A percentile compares a stretch with the other conserved stretches of the same genome.
Evolutionary conservation across 2,888 invertebrate genomes (phyloP).

Genomic region (Plebejus anna): DNA sequence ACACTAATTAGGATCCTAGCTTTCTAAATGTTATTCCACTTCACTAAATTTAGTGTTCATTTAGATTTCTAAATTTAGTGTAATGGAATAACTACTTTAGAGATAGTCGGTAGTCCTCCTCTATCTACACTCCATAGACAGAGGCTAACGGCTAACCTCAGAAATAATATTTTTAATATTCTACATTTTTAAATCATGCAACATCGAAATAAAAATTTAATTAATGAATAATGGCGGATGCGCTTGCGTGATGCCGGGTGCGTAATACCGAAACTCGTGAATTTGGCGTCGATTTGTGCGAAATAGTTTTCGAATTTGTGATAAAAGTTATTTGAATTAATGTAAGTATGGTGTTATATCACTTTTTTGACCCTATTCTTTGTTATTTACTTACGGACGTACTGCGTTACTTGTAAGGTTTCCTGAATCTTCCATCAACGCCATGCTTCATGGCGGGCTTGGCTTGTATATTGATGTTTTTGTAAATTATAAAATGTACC

Average conservation of each 20-base stretch:
- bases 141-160: no score
- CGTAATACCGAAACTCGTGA: constrained; percentile 68
- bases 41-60: no score
- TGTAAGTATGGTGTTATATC: constrained; percentile 41
- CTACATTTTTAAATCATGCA: not conserved
- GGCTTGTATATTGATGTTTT: constrained; percentile 51
- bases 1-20: no score
- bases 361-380: constrained; percentile 7
- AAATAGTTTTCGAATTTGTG: constrained; percentile 49
- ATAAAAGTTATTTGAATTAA: constrained; percentile 32
- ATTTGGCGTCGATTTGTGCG: constrained; percentile 66
- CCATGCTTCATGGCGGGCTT: constrained; percentile 69
- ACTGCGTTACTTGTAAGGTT: constrained; percentile 39
- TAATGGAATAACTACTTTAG: no score
- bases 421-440: constrained; percentile 67
- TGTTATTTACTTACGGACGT: constrained; percentile 27
- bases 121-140: no score
- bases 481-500: not conserved
- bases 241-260: constrained; percentile 80
- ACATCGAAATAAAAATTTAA: constrained; percentile 35
- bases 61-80: no score
- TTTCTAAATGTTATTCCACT: no score
- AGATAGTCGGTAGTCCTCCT: no score
- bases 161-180: no score
- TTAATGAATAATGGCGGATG: constrained; percentile 72